These are phyloP conservation scores for Ramphastos sulfuratus DNA, from an alignment of 2,113 vertebrate species.

Conservation along the genomic window DNA sequence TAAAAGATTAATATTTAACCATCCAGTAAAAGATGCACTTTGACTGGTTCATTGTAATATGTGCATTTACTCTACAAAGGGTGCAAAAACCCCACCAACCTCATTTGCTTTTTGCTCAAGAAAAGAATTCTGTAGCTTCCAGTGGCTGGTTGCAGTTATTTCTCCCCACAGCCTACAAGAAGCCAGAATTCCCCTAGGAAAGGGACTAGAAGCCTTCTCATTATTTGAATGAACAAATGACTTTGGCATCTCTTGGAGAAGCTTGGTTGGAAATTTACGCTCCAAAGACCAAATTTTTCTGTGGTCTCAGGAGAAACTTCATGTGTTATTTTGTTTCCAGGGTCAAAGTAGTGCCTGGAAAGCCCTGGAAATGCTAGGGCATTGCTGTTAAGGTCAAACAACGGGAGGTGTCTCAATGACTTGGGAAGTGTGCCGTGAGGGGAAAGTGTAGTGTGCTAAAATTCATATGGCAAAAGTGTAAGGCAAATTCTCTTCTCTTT, in stretches of 20 bases:
- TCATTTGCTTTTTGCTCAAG: not conserved
- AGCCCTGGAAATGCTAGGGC: not conserved
- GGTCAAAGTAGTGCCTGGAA: not conserved
- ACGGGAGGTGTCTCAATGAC: not conserved
- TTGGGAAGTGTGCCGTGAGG: not conserved
- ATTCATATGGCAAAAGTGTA: too few relatives aligned
- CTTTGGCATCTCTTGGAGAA: not conserved
- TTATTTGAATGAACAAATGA: not conserved
- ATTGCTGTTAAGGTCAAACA: not conserved
- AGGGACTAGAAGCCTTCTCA: not conserved
- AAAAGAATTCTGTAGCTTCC: not conserved
- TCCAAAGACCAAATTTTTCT: not conserved
- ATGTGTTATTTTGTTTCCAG: not conserved
- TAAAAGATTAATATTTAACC: not conserved
- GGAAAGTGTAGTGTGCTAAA: not conserved
- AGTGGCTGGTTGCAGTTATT: not conserved
- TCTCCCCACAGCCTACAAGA: not conserved
- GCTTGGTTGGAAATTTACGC: not conserved
- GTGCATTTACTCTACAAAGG: not conserved
- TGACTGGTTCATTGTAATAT: not conserved
- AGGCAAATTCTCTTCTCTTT: not conserved
- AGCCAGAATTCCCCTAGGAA: not conserved
- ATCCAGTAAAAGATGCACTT: not conserved
- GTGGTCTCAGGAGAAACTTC: not conserved
- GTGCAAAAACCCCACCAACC: not conserved